Evolutionary conservation across 2,888 invertebrate species (phyloP).

Genomic region (Caenorhabditis angaria): DNA sequence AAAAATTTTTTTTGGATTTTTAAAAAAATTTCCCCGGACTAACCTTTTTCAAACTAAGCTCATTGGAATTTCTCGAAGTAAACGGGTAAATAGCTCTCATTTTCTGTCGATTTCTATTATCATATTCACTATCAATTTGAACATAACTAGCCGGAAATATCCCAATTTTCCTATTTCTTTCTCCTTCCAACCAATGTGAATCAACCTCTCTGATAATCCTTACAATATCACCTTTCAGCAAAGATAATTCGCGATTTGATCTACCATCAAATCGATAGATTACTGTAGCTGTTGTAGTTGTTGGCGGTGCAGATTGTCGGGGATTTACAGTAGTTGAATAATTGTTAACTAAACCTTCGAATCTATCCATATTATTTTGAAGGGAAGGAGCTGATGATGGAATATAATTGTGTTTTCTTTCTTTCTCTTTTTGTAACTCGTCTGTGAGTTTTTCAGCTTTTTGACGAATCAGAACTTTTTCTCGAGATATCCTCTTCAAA

Average conservation of each 20-base stretch:
- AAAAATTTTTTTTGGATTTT: not conserved
- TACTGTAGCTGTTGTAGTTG: constrained; percentile 51
- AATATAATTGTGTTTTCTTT: constrained; percentile 60
- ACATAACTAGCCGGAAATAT: constrained; percentile 68
- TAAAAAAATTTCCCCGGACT: not conserved
- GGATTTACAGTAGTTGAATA: constrained; percentile 25
- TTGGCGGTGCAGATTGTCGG: constrained; percentile 4
- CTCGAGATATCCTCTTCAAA: constrained; percentile 53
- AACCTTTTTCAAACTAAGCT: constrained; percentile 60
- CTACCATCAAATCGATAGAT: constrained; percentile 54
- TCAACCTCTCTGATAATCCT: constrained; percentile 63
- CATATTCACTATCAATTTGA: constrained; percentile 47
- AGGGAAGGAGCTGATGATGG: constrained; percentile 60
- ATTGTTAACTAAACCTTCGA: constrained; percentile 61
- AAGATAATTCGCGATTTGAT: constrained; percentile 53
- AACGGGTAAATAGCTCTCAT: constrained; percentile 64
- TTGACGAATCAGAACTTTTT: constrained; percentile 52
- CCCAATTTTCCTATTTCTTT: constrained; percentile 64
- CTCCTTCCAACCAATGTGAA: constrained; percentile 68
- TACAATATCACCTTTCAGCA: constrained; percentile 67
- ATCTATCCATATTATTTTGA: constrained; percentile 62
- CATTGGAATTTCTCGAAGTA: constrained; percentile 61
- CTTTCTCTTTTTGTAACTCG: constrained; percentile 59
- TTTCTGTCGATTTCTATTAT: constrained; percentile 31
- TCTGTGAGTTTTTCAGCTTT: constrained; percentile 61